Evolutionary conservation across 2,888 invertebrate species (phyloP), one percentile per base, ranked within the genome.

Genomic region (Lacanobia wlatinum): DNA sequence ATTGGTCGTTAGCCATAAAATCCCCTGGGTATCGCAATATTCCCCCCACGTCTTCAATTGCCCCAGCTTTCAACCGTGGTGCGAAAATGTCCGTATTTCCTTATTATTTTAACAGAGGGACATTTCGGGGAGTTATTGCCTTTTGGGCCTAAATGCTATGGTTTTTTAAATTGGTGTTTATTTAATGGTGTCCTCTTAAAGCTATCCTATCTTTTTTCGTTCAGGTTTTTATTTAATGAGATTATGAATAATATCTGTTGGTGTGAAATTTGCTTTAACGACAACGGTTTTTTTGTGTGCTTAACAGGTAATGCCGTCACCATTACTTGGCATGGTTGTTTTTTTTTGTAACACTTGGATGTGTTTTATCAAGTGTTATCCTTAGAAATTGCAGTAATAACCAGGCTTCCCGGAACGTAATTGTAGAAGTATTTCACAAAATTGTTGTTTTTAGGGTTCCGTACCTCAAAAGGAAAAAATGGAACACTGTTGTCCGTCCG

Each of bases 1-100:
- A 82, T 77, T 76, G 81, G 76, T 80, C 76, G 84, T 82, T 82
- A 72, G 64, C 67, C 61, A 65, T 68, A 68, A 70, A 68, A 46
- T 53, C 64, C 43, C 58, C n/a, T 28, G 63, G 34, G 70, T 23
- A 23, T 50, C 28, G 23, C 46, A 56, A 75, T 64, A 71, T 69
- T 55, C 28, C 43, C 14, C 28, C 21, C 65, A 46, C 61, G 64
- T 72, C 38, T 75, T 58, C 56, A 60, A 81, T 46, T 62, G 60
- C 28, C 65, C 12, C 67, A 58, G 43, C 21, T 65, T 58, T 34
- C 18, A 28, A 48, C 34, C 21, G 18, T 16, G 12, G 14, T 52
- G 66, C 4, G 9, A 55, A 48, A 76, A 64, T 53, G 8, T 10
- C 34, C 12, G 16, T 61, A 6, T 70, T 68, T 64, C 48, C 67